These are phyloP conservation scores for Catotricha subobsoleta DNA, from an alignment of 2,888 invertebrate species.

Conservation along the genomic window DNA sequence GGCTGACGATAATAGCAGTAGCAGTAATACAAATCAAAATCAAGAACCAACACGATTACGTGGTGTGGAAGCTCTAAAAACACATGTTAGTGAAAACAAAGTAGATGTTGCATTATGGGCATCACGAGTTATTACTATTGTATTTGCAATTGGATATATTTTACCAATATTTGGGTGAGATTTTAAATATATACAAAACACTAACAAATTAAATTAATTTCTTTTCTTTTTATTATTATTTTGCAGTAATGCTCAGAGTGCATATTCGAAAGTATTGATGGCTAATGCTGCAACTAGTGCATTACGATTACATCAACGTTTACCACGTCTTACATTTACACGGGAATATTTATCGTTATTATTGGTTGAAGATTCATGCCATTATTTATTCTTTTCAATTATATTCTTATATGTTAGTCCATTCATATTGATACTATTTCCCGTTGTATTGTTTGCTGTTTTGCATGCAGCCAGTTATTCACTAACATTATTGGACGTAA, in stretches of 20 bases:
- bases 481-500: slow-evolving; percentile 75
- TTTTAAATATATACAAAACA: neutral
- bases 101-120: slow-evolving; percentile 77
- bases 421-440: slow-evolving; percentile 73
- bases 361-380: slow-evolving; percentile 82
- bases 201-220: slow-evolving; percentile 5
- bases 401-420: slow-evolving; percentile 86
- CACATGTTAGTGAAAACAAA: slow-evolving; percentile 63
- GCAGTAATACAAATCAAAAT: too few relatives aligned
- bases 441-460: slow-evolving; percentile 78
- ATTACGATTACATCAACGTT: slow-evolving; percentile 80
- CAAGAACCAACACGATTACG: slow-evolving; percentile 29
- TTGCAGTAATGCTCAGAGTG: slow-evolving; percentile 53
- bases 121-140: slow-evolving; percentile 63
- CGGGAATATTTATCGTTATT: slow-evolving; percentile 66
- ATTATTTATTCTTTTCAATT: slow-evolving; percentile 87
- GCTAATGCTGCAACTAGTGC: slow-evolving; percentile 92
- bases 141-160: slow-evolving; percentile 69
- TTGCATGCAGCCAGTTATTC: slow-evolving; percentile 89
- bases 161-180: slow-evolving; percentile 78
- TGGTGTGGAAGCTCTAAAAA: slow-evolving; percentile 46
- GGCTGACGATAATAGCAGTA: neutral
- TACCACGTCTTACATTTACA: slow-evolving; percentile 67
- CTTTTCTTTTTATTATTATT: slow-evolving; percentile 5
- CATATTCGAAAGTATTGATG: slow-evolving; percentile 80